Evolutionary conservation across 2,888 invertebrate genomes (phyloP).

Genomic region (Callinectes sapidus): DNA sequence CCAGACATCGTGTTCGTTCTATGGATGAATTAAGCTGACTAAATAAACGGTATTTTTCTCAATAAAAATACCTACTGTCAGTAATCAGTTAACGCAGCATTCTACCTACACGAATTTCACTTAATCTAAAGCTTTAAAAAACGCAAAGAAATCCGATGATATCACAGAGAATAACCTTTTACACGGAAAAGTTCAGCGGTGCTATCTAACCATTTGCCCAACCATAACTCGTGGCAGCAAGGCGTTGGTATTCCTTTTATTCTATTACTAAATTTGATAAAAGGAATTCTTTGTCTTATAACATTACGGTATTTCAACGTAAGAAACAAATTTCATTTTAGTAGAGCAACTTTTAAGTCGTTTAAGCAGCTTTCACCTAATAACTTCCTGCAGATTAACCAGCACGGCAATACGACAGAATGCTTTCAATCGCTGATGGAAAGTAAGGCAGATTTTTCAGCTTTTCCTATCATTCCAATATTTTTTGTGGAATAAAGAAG

Average conservation of each 20-base stretch:
- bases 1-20: neutral
- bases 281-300: neutral
- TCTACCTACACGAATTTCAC: neutral
- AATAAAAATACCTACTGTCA: neutral
- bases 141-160: neutral
- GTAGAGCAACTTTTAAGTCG: neutral
- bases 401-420: neutral
- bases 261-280: neutral
- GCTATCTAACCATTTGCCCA: neutral
- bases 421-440: too few species aligned
- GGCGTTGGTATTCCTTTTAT: neutral
- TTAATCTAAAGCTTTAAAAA: neutral
- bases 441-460: neutral
- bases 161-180: neutral
- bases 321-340: neutral
- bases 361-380: neutral
- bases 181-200: neutral
- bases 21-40: neutral
- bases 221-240: neutral
- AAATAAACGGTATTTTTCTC: neutral
- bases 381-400: too few species aligned
- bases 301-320: neutral
- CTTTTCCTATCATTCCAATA: neutral
- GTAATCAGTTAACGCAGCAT: neutral
- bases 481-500: neutral